Base-by-base conservation (phyloP, 1,140 invertebrate genomes). In the Brachionus koreanus region DNA sequence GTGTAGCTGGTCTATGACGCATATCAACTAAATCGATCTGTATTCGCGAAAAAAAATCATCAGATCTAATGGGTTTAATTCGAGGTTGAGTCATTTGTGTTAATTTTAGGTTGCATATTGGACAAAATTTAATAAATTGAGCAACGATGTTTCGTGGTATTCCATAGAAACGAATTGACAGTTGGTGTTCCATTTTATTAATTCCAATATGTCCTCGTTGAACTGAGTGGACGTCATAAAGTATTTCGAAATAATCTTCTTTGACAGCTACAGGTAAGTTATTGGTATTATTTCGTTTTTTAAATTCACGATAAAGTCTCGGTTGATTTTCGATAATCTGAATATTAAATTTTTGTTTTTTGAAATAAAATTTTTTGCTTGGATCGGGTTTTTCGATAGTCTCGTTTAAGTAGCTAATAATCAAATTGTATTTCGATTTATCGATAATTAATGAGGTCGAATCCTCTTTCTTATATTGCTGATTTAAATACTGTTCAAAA, bases 311-410 rank as follows among this genome's bases (percentile, higher is more conserved):
- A n/a, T 33, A 33, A 35, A 67, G 63, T 67, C 35, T 67, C 35
- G 5, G 25, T 37, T 67, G 25, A 37, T 67, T 67, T n/a, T 67
- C 29, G 25, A 67, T 25, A 12, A 35, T 67, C 35, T 67, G 63
- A 35, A 67, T 67, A 33, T 67, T 35, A 67, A 33, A 33, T 67
- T 35, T n/a, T 67, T 67, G 25, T 33, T 67, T 67, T 67, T 67
- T 67, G 10, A 35, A 33, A 37, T 67, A 35, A 67, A 67, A 67
- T 35, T 37, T 33, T 67, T 67, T 33, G 35, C 35, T 67, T 67
- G 63, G 63, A 67, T 67, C 63, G 0, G 63, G 63, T 35, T 67
- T 67, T 67, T 67, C 63, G 25, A 67, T 35, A 16, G 63, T 67
- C 25, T 67, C 33, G 25, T 67, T 67, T 35, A 33, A 65, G n/a